Percentiles rank a stretch among this genome's conserved stretches.
phyloP scores from a whole-genome alignment of 2,888 invertebrate species.

The Plutella xylostella region DNA sequence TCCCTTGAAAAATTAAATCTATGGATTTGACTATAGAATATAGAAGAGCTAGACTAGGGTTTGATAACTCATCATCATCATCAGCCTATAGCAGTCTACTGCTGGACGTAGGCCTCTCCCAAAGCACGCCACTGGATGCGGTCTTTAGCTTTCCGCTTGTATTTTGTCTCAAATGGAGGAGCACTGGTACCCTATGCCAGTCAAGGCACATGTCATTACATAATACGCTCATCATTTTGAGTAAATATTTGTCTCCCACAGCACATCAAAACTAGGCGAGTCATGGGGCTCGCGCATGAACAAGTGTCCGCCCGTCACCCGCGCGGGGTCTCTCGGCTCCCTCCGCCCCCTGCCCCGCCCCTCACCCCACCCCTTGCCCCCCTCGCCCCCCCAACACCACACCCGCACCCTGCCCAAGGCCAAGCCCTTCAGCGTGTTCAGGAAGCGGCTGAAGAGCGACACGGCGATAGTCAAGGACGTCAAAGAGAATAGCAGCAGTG shows the following conservation, averaged over 20 bases:
- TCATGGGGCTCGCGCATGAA: conserved; percentile 22
- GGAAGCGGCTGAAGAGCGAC: conserved; percentile 63
- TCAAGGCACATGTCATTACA: too few relatives aligned
- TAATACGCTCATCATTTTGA: too few relatives aligned
- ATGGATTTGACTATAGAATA: too few relatives aligned
- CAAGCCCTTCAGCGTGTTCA: conserved; percentile 43
- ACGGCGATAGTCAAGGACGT: conserved; percentile 51
- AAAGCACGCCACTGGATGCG: too few relatives aligned
- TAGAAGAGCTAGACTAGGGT: too few relatives aligned
- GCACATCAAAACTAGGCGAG: conserved; percentile 22
- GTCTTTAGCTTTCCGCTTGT: too few relatives aligned
- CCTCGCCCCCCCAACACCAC: conserved; percentile 13
- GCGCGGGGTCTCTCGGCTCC: conserved; percentile 44
- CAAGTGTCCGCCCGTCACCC: conserved; percentile 25
- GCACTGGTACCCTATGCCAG: too few relatives aligned
- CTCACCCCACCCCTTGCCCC: conserved; percentile 20
- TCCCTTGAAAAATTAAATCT: too few relatives aligned
- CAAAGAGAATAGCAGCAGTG: conserved; percentile 47
- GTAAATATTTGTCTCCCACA: conserved; percentile 14
- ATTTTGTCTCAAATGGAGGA: too few relatives aligned
- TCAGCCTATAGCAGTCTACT: too few relatives aligned
- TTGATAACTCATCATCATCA: too few relatives aligned
- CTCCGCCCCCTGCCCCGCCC: conserved; percentile 16
- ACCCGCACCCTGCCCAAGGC: conserved; percentile 32
- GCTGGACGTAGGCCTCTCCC: too few relatives aligned